Evolutionary conservation across 2,888 invertebrate genomes (phyloP).

Genomic region (Brachyptera putata): DNA sequence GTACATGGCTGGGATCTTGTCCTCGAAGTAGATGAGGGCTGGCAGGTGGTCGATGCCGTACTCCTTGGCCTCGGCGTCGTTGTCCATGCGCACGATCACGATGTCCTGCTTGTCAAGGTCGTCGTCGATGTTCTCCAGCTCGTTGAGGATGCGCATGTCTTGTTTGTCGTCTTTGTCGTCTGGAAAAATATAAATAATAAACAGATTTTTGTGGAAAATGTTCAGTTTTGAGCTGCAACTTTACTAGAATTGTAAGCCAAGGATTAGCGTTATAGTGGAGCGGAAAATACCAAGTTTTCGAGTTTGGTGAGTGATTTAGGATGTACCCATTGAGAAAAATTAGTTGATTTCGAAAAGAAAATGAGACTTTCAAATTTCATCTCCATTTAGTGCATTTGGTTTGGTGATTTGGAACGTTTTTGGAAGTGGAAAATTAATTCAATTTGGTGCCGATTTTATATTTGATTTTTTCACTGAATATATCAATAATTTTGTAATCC

Average conservation of each 20-base stretch:
- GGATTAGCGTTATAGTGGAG: too few species aligned
- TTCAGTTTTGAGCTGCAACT: background rate
- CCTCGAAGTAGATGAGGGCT: conserved; percentile 82
- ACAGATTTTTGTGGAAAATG: background rate
- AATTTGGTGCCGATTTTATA: too few species aligned
- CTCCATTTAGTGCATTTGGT: too few species aligned
- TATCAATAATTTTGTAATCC: too few species aligned
- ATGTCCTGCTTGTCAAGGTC: conserved; percentile 86
- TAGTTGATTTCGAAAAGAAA: too few species aligned
- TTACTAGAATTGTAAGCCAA: background rate
- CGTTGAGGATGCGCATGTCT: conserved; percentile 80
- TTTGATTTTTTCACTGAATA: too few species aligned
- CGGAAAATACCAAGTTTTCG: too few species aligned
- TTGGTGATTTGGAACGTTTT: too few species aligned
- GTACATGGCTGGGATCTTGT: conserved; percentile 85
- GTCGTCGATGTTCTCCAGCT: conserved; percentile 89
- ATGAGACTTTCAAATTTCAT: too few species aligned
- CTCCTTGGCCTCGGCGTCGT: conserved; percentile 84
- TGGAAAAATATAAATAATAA: conserved; percentile 41
- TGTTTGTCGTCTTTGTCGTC: conserved; percentile 89
- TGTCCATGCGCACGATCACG: conserved; percentile 84
- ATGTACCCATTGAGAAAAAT: too few species aligned
- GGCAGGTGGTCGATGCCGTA: conserved; percentile 87
- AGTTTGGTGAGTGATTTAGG: too few species aligned
- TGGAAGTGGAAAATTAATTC: too few species aligned